Evolutionary conservation across 2,113 vertebrate species (phyloP).

Genomic region (Nansenia antarctica): DNA sequence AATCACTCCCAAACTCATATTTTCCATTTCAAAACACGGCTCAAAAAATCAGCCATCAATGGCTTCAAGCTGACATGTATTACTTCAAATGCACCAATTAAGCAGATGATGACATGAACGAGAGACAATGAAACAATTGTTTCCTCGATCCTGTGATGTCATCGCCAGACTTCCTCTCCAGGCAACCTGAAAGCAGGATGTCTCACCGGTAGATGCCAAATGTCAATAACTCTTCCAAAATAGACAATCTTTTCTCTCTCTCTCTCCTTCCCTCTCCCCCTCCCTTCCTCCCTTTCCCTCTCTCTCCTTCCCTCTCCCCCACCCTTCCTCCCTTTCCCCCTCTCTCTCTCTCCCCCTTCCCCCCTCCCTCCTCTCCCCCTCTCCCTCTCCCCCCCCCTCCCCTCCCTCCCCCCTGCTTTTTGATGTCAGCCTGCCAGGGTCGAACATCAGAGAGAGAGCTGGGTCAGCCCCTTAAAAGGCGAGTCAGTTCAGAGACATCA

Average conservation of each 20-base stretch:
- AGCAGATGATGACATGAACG: neutral
- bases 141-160: too few relatives aligned
- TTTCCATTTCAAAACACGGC: too few relatives aligned
- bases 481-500: constrained; percentile 73
- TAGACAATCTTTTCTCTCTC: constrained; percentile 62
- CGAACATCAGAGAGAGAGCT: constrained; percentile 80
- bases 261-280: neutral
- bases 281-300: neutral
- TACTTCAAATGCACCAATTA: neutral
- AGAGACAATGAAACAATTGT: neutral
- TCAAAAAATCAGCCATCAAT: too few relatives aligned
- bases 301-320: neutral
- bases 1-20: neutral
- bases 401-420: constrained; percentile 57
- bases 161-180: too few relatives aligned
- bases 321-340: neutral
- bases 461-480: constrained; percentile 78
- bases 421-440: constrained; percentile 79
- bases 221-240: constrained; percentile 72
- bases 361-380: too few relatives aligned
- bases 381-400: too few relatives aligned
- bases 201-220: constrained; percentile 40
- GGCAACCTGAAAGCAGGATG: constrained; percentile 49
- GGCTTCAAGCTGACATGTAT: too few relatives aligned
- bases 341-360: neutral